Base-by-base conservation (phyloP, 2,113 vertebrate species). In the Nerophis ophidion region DNA sequence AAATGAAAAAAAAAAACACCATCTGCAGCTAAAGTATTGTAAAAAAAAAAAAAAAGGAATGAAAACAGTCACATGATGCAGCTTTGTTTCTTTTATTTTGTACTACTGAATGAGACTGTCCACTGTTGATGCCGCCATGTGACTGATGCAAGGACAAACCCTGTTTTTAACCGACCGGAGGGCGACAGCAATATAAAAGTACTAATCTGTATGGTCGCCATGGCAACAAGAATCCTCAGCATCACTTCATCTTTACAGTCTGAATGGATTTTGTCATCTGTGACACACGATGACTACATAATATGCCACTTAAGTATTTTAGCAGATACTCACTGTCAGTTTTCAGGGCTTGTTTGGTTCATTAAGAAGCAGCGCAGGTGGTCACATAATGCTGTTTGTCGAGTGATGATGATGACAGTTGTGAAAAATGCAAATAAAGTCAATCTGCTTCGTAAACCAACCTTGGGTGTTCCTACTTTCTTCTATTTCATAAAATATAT, bases 391-490 rank as follows among this genome's bases (percentile, higher is more conserved):
- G 48, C 60, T 75, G 77, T 71, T 68, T 38, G 36, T 38, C 36
- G 56, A 63, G 49, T 75, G 74, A 74, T 66, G 74, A 74, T 74
- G 57, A 71, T 75, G 77, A 70, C 63, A 71, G 75, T 76, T 69
- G 57, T 79, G 74, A 68, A 75, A 64, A 72, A 72, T 63, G 73
- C 66, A 72, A 85, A 83, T 84, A 87, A 86, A 86, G 71, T 79
- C 69, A 71, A 75, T 65, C 71, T 79, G 80, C 75, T 81, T 75
- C 68, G 60, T 71, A 70, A 61, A 75, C 53, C 66, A 60, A 7
- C 8, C 48, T 63, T 51, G 63, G 45, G 48, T 73, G 19, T 58
- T 50, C 33, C 42, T n/a, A 1, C 14, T n/a, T 7, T 7, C 8
- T 9, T 40, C 10, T 40, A 40, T 40, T 40, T 40, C 38, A 40